Evolutionary conservation across 2,888 invertebrate genomes (phyloP), one percentile per base, ranked within the genome.

Genomic region (Argyresthia goedartella): DNA sequence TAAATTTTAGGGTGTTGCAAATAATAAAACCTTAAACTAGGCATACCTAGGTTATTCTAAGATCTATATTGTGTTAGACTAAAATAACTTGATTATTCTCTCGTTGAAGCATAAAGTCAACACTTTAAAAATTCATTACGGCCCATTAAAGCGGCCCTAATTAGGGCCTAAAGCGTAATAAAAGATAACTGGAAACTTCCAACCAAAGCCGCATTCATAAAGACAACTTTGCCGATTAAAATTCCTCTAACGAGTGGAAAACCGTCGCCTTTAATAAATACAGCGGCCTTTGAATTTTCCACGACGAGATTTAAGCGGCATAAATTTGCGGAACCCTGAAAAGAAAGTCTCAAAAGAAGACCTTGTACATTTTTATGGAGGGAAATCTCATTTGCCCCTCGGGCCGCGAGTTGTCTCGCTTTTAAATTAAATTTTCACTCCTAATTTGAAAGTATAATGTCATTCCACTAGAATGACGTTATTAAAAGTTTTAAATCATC

Each of bases 391-490:
- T 80, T 81, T 81, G 73, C 77, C 81, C 79, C 80, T 76, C 71
- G 68, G 69, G 71, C 77, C 69, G 67, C 80, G 76, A 81, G 72
- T 84, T 85, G 85, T 84, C 84, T 81, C 82, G 79, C 84, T 82
- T 85, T 87, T 86, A 87, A 87, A 87, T 87, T 87, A 87, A 87
- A 87, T 87, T 87, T 87, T 87, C 86, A 86, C 86, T 86, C 84
- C 82, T 81, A 87, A 87, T 87, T 87, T 87, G 86, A 87, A 87
- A 87, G 87, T 87, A 87, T 87, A 87, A 87, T 87, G 87, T 87
- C 87, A 87, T 87, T 82, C 80, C 78, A 86, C 82, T 87, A 80
- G 87, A 76, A 86, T 80, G 81, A 73, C 76, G 84, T 87, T 87
- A 87, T 87, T 87, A 87, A 87, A 87, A 87, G 81, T 84, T 86